These are phyloP conservation scores for Erethizon dorsatum DNA, from an alignment of 2,797 vertebrate genomes.

Conservation along the genomic window DNA sequence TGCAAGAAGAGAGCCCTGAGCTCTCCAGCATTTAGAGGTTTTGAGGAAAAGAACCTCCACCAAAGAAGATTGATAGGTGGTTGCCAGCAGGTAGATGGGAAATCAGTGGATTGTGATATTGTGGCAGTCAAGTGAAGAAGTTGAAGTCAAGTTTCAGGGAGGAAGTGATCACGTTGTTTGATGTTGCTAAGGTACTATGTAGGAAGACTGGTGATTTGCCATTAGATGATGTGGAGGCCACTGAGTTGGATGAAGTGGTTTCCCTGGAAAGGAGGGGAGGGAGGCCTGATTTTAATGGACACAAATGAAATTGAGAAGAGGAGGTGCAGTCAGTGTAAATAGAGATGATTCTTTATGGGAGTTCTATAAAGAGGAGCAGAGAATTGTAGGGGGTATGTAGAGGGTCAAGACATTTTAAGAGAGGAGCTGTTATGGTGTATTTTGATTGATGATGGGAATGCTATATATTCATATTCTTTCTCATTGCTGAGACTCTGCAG, in stretches of 20 bases:
- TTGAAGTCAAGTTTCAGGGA: not conserved
- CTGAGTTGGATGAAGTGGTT: not conserved
- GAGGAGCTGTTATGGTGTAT: not conserved
- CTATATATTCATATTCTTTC: not conserved
- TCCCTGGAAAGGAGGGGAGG: not conserved
- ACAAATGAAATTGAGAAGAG: not conserved
- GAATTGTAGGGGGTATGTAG: not conserved
- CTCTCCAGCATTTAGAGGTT: not conserved
- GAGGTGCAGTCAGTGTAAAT: not conserved
- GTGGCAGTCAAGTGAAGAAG: not conserved
- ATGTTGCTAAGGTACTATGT: not conserved
- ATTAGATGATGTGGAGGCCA: not conserved
- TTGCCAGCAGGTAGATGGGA: not conserved
- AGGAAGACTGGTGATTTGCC: not conserved
- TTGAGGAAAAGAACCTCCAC: not conserved
- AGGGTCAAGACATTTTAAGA: not conserved
- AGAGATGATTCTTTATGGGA: not conserved
- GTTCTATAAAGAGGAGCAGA: not conserved
- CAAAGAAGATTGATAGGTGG: not conserved
- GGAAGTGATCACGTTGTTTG: not conserved
- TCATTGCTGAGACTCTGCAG: not conserved
- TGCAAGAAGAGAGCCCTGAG: not conserved
- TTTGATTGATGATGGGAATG: not conserved
- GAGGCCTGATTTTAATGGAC: not conserved
- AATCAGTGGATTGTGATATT: not conserved